Conservation (phyloP, 1,140 invertebrate genomes). For the Euglossa dilemma region DNA sequence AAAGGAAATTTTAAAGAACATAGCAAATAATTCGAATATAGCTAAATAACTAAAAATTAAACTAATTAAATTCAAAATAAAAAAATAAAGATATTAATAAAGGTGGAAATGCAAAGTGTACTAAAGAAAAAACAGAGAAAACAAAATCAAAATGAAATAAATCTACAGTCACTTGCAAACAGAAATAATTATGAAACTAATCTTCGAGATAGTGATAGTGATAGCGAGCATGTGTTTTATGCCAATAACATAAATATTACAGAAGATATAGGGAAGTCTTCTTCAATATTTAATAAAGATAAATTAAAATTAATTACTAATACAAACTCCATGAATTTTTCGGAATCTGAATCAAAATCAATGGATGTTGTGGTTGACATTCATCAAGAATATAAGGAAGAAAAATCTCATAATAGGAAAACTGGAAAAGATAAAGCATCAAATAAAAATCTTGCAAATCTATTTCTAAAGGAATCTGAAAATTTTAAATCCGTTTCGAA, state of each 20-base stretch:
- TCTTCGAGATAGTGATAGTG: neutral
- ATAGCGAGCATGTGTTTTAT: neutral
- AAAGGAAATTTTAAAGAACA: neutral
- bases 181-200: neutral
- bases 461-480: neutral
- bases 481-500: constrained; percentile 21
- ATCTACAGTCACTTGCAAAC: neutral
- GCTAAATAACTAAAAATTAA: neutral
- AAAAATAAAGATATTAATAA: neutral
- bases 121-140: neutral
- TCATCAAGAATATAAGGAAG: constrained; percentile 69
- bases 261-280: neutral
- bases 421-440: neutral
- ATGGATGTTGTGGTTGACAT: constrained; percentile 76
- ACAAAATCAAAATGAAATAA: neutral
- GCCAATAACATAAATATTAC: neutral
- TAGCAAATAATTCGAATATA: neutral
- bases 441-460: neutral
- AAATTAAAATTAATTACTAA: constrained; percentile 21
- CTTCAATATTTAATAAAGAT: neutral
- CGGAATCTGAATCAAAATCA: constrained; percentile 41
- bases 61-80: neutral
- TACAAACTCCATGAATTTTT: constrained; percentile 5
- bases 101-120: neutral
- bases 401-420: neutral